Percentiles rank a stretch among this genome's conserved stretches.
Conservation (phyloP, 1,140 invertebrate genomes). For the Pseudomyrmex pallidus region DNA sequence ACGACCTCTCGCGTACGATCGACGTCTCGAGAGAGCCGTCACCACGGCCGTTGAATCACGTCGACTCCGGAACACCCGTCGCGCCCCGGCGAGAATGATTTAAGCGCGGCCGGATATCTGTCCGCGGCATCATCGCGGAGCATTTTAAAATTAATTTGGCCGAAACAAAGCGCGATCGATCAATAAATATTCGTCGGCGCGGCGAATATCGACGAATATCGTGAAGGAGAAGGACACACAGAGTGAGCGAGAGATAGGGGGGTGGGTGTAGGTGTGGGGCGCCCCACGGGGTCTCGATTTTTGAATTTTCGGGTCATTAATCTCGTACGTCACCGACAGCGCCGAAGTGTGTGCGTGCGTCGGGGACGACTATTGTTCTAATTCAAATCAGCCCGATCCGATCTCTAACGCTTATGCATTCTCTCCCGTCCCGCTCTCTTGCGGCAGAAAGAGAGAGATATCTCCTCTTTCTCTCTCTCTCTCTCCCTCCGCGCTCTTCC, state of each 20-base stretch:
- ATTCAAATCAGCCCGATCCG: constrained; percentile 77
- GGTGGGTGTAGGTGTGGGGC: constrained; percentile 71
- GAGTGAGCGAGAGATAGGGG: constrained; percentile 5
- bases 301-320: constrained; percentile 80
- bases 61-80: constrained; percentile 62
- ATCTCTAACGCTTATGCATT: constrained; percentile 70
- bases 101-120: constrained; percentile 66
- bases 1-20: constrained; percentile 25
- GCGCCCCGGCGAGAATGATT: constrained; percentile 68
- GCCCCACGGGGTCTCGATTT: constrained; percentile 76
- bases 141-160: constrained; percentile 78
- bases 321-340: constrained; percentile 76
- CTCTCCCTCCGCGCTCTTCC: constrained; percentile 21
- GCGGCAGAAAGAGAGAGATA: neutral
- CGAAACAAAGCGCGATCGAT: constrained; percentile 78
- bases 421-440: neutral
- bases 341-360: constrained; percentile 59
- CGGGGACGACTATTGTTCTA: constrained; percentile 76
- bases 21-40: constrained; percentile 44
- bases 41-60: constrained; percentile 39
- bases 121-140: constrained; percentile 67
- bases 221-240: constrained; percentile 5
- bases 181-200: constrained; percentile 72
- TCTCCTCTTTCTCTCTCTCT: too few species aligned
- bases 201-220: constrained; percentile 49